A percentile compares a stretch with the other conserved stretches of the same genome.
Evolutionary conservation across 2,797 vertebrate species (phyloP).

Genomic region (Intellagama lesueurii): DNA sequence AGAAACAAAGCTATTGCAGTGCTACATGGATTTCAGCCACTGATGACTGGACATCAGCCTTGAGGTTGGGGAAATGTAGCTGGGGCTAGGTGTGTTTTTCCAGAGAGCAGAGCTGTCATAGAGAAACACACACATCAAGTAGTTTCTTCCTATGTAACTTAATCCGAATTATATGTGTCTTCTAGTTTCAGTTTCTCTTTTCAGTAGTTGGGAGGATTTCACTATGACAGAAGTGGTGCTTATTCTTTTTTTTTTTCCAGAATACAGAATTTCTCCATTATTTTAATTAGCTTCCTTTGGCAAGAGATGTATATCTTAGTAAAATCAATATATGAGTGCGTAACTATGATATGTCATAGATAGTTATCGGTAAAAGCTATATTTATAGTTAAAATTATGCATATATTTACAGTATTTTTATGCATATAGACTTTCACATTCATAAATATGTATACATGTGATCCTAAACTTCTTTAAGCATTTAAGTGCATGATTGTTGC

Average conservation of each 20-base stretch:
- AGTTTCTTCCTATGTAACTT: conserved; percentile 90
- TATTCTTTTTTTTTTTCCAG: conserved; percentile 44
- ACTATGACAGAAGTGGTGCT: conserved; percentile 42
- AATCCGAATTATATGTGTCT: conserved; percentile 90
- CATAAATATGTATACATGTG: conserved; percentile 2
- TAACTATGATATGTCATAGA: not conserved
- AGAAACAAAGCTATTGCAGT: conserved; percentile 82
- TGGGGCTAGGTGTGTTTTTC: conserved; percentile 77
- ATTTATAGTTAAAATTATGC: conserved; percentile 38
- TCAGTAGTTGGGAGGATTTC: conserved; percentile 42
- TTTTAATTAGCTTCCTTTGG: conserved; percentile 71
- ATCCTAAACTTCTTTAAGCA: not conserved
- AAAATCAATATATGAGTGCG: conserved; percentile 63
- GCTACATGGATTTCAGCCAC: conserved; percentile 80
- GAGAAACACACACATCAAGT: conserved; percentile 84
- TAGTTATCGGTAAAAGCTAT: not conserved
- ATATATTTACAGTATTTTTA: conserved; percentile 3
- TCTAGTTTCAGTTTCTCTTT: conserved; percentile 80
- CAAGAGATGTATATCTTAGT: conserved; percentile 69
- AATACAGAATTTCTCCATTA: conserved; percentile 78
- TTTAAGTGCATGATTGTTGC: not conserved
- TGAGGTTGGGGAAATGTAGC: conserved; percentile 67
- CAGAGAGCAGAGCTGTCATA: conserved; percentile 81
- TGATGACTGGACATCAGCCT: conserved; percentile 78
- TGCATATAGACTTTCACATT: conserved; percentile 2